These are phyloP conservation scores for Brachylomia viminalis DNA, from an alignment of 2,888 invertebrate genomes.

Conservation along the genomic window DNA sequence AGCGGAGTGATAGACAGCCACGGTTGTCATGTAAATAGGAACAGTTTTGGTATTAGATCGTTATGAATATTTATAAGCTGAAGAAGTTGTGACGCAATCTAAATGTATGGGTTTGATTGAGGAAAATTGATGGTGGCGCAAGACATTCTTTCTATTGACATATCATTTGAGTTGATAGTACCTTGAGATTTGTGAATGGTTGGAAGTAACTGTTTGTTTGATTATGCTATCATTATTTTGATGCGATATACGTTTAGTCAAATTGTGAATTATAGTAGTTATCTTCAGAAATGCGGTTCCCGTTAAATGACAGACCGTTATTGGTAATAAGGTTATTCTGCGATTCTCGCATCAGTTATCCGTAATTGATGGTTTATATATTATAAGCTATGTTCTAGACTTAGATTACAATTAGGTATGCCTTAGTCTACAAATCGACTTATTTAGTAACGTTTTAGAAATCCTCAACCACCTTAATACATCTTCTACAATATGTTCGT, in stretches of 20 bases:
- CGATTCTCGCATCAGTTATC: background rate
- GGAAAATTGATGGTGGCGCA: slow-evolving; percentile 48
- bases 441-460: background rate
- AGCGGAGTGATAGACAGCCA: slow-evolving; percentile 62
- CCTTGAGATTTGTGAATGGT: slow-evolving; percentile 16
- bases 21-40: slow-evolving; percentile 63
- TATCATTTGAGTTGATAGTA: slow-evolving; percentile 30
- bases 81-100: slow-evolving; percentile 49
- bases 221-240: slow-evolving; percentile 47
- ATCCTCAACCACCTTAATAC: background rate
- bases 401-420: background rate
- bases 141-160: slow-evolving; percentile 43
- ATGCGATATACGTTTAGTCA: slow-evolving; percentile 8
- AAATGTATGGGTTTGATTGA: slow-evolving; percentile 45
- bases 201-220: slow-evolving; percentile 44
- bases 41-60: slow-evolving; percentile 59
- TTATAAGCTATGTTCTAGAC: background rate
- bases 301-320: background rate
- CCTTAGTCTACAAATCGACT: background rate
- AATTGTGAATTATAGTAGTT: slow-evolving; percentile 19
- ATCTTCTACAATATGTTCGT: background rate
- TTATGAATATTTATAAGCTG: slow-evolving; percentile 66
- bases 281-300: background rate
- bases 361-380: background rate
- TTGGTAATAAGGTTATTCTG: background rate